phyloP scores from a whole-genome alignment of 1,140 invertebrate genomes.

The Saxidomus purpurata region DNA sequence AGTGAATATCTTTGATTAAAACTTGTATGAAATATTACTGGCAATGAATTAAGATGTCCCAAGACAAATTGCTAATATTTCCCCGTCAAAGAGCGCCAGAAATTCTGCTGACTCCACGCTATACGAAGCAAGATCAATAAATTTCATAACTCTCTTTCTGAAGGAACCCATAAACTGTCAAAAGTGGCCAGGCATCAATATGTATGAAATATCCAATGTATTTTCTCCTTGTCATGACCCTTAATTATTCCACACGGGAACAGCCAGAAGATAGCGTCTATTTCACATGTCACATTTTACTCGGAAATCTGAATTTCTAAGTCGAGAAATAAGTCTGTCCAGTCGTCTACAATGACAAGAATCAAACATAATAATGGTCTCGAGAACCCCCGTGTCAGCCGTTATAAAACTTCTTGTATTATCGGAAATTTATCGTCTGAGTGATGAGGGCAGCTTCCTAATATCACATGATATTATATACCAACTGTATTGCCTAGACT shows the following conservation, averaged over 20 bases:
- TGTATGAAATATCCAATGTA: conserved; percentile 37
- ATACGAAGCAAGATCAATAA: conserved; percentile 45
- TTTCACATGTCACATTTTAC: not conserved
- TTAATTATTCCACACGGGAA: not conserved
- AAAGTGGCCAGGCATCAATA: conserved; percentile 28
- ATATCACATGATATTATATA: not conserved
- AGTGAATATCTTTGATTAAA: conserved; percentile 55
- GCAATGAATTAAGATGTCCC: conserved; percentile 19
- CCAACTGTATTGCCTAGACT: too few relatives aligned
- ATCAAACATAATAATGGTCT: not conserved
- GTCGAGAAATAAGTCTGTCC: conserved; percentile 6
- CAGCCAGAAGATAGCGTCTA: not conserved
- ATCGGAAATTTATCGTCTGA: not conserved
- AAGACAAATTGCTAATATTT: conserved; percentile 63
- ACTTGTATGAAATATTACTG: conserved; percentile 49
- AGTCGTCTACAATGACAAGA: not conserved
- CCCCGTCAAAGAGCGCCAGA: conserved; percentile 47
- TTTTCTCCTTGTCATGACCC: conserved; percentile 14
- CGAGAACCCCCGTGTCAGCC: not conserved
- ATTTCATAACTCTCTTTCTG: conserved; percentile 15
- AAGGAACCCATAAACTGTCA: conserved; percentile 42
- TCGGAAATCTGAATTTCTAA: conserved; percentile 2
- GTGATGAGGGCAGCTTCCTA: not conserved
- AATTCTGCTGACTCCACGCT: conserved; percentile 46
- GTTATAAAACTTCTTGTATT: not conserved